phyloP scores from a whole-genome alignment of 2,888 invertebrate genomes.

The Gastrophysa polygoni region DNA sequence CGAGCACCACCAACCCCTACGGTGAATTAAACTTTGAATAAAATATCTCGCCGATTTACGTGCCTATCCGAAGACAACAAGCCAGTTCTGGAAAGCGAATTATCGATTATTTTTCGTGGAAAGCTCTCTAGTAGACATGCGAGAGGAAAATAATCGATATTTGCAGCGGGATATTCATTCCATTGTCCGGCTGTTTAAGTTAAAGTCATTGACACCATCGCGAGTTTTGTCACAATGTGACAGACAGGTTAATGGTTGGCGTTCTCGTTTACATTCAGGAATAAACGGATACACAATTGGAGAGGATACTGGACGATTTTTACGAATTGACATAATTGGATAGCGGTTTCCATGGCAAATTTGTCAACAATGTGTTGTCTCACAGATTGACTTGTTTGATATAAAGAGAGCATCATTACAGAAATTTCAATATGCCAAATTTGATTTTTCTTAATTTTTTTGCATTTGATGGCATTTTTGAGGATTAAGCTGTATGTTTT shows the following conservation, averaged over 20 bases:
- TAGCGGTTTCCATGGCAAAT: no score
- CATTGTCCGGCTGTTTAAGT: constrained; percentile 12
- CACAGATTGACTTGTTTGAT: no score
- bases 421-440: no score
- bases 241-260: background rate
- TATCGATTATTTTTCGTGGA: constrained; percentile 52
- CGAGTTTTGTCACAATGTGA: background rate
- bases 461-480: no score
- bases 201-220: constrained; percentile 33
- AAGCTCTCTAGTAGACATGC: constrained; percentile 44
- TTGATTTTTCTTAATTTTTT: no score
- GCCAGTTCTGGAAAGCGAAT: constrained; percentile 34
- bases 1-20: no score
- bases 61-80: constrained; percentile 16
- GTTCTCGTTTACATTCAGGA: background rate
- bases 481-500: no score
- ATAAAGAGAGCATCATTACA: no score
- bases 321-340: no score
- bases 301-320: no score
- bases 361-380: no score
- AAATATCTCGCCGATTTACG: constrained; percentile 7
- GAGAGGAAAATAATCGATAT: constrained; percentile 37
- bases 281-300: no score
- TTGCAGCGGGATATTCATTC: constrained; percentile 22
- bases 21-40: constrained; percentile 12